A percentile compares a stretch with the other conserved stretches of the same genome.
Conservation (phyloP, 2,113 vertebrate species). For the Microtus oregoni region DNA sequence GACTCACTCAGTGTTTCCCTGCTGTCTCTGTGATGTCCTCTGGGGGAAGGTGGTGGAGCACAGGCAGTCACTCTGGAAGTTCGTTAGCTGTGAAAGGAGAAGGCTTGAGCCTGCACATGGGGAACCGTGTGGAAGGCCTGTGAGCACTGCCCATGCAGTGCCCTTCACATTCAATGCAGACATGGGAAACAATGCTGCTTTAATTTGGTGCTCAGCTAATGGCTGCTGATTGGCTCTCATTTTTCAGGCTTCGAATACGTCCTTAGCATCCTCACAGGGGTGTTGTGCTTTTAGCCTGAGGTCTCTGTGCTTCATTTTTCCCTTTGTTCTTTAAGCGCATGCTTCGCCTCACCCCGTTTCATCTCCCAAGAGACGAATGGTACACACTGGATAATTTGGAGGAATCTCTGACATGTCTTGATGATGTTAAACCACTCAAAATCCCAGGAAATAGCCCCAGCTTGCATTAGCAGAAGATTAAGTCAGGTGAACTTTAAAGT, state of each 20-base stretch:
- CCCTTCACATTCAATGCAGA: conserved; percentile 34
- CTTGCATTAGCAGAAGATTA: conserved; percentile 48
- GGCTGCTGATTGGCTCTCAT: conserved; percentile 54
- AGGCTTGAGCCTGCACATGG: not conserved
- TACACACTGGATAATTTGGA: conserved; percentile 31
- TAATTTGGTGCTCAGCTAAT: conserved; percentile 63
- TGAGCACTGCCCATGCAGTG: accelerated
- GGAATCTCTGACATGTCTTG: conserved; percentile 49
- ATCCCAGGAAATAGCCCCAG: conserved; percentile 44
- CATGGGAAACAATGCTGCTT: conserved; percentile 39
- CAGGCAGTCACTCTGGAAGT: not conserved
- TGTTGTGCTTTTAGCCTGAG: conserved; percentile 50
- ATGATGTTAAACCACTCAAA: conserved; percentile 43
- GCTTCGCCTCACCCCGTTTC: not conserved
- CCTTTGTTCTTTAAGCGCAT: conserved; percentile 70
- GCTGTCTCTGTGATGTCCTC: not conserved
- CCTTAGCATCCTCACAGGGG: conserved; percentile 51
- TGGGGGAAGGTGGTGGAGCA: conserved; percentile 1
- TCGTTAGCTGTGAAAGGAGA: conserved; percentile 10
- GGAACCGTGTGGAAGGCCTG: not conserved
- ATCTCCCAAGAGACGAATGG: conserved; percentile 45
- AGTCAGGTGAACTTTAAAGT: conserved; percentile 65
- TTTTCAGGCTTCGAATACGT: conserved; percentile 40
- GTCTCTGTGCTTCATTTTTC: conserved; percentile 63
- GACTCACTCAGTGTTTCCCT: not conserved